Conservation (phyloP, 2,113 vertebrate species). For the Gobius niger region DNA sequence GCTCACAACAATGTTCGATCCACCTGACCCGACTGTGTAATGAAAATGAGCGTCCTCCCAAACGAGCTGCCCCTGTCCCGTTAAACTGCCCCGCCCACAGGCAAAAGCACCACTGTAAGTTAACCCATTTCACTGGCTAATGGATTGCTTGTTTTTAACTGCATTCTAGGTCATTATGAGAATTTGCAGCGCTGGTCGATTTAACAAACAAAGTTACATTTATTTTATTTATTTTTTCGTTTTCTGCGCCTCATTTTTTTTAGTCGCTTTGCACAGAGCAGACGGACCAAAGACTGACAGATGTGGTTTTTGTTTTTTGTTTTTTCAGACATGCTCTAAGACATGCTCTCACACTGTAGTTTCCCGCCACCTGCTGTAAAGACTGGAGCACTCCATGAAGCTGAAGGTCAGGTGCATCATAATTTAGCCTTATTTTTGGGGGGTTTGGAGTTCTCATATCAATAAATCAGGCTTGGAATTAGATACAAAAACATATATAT, state of each 20-base stretch:
- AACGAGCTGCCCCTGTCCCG: conserved; percentile 7
- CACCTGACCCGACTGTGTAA: conserved; percentile 27
- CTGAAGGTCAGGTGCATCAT: not conserved
- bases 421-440: no score
- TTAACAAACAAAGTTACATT: not conserved
- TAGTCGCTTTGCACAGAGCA: not conserved
- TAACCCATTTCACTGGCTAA: not conserved
- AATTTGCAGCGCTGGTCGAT: not conserved
- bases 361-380: conserved; percentile 61
- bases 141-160: no score
- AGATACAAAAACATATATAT: no score
- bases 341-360: conserved; percentile 1
- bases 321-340: not conserved
- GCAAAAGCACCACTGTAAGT: not conserved
- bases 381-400: conserved; percentile 9
- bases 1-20: conserved; percentile 28
- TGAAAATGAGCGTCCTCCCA: not conserved
- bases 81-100: conserved; percentile 5
- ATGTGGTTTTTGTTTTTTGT: not conserved
- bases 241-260: conserved; percentile 2
- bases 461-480: no score
- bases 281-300: not conserved
- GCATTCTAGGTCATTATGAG: no score
- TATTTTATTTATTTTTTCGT: conserved; percentile 8
- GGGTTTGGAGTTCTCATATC: no score